A percentile compares a stretch with the other conserved stretches of the same genome.
These are phyloP conservation scores for Melanerpes aurifrons DNA, from an alignment of 2,113 vertebrate species.

Conservation along the genomic window DNA sequence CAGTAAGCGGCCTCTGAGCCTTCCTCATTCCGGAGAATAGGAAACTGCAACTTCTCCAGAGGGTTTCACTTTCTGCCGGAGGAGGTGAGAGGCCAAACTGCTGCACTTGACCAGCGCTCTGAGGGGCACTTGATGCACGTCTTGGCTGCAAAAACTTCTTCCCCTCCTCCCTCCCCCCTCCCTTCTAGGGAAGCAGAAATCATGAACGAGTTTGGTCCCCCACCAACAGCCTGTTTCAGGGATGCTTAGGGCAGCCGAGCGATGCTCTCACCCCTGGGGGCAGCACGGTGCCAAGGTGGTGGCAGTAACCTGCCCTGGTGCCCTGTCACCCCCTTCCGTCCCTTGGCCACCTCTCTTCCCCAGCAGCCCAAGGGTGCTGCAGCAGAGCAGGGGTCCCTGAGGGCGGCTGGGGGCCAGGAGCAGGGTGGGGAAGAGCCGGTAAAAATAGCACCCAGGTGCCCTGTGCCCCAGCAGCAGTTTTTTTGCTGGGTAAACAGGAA, in stretches of 20 bases:
- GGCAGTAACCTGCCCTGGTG: background rate
- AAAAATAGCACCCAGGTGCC: conserved; percentile 58
- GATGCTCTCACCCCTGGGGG: background rate
- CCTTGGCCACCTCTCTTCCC: background rate
- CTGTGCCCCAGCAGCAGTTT: conserved; percentile 39
- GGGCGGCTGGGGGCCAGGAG: background rate
- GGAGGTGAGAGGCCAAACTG: background rate
- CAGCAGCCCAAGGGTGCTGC: background rate
- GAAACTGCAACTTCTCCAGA: conserved; percentile 50
- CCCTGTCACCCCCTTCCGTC: background rate
- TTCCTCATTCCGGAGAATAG: conserved; percentile 70
- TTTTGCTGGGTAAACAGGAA: conserved; percentile 63
- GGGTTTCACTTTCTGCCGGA: conserved; percentile 44
- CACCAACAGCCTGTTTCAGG: fast-evolving
- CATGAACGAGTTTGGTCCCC: fast-evolving
- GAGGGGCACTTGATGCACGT: fast-evolving
- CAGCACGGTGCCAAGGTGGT: fast-evolving
- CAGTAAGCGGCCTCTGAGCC: conserved; percentile 34
- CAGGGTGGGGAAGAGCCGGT: background rate
- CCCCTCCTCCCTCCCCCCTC: too few relatives aligned
- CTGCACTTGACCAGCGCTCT: background rate
- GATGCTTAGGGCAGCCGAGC: background rate
- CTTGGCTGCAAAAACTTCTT: background rate
- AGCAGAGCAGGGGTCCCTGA: fast-evolving
- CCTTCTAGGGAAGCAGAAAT: background rate